Conservation (phyloP, 2,888 invertebrate genomes). For the Ectemnius cavifrons region DNA sequence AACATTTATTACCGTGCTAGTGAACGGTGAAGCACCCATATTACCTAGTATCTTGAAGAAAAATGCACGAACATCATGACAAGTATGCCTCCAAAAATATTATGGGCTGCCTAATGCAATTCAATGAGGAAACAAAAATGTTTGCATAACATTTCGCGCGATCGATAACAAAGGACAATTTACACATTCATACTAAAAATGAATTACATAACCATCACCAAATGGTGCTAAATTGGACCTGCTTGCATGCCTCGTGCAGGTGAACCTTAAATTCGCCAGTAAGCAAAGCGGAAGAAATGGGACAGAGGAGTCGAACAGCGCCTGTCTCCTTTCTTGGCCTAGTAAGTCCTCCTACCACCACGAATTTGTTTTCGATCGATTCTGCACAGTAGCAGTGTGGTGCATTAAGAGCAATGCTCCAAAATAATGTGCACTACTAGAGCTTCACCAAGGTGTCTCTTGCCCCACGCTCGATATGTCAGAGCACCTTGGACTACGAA, state of each 20-base stretch:
- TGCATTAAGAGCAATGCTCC: constrained; percentile 11
- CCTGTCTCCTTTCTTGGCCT: background rate
- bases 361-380: constrained; percentile 7
- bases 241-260: constrained; percentile 12
- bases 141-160: too few species aligned
- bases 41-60: too few species aligned
- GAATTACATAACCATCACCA: constrained; percentile 39
- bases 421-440: constrained; percentile 34
- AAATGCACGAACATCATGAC: too few species aligned
- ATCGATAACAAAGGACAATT: too few species aligned
- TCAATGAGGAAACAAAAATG: too few species aligned
- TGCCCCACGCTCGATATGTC: constrained; percentile 19
- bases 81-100: too few species aligned
- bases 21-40: too few species aligned
- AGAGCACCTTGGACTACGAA: constrained; percentile 14
- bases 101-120: too few species aligned
- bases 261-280: constrained; percentile 14
- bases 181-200: constrained; percentile 17
- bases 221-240: constrained; percentile 24
- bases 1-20: too few species aligned
- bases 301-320: background rate
- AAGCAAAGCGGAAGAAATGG: constrained; percentile 3
- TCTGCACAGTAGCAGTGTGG: background rate
- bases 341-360: constrained; percentile 3
- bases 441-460: constrained; percentile 26